Evolutionary conservation across 2,113 vertebrate species (phyloP).

Genomic region (Apodemus sylvaticus): DNA sequence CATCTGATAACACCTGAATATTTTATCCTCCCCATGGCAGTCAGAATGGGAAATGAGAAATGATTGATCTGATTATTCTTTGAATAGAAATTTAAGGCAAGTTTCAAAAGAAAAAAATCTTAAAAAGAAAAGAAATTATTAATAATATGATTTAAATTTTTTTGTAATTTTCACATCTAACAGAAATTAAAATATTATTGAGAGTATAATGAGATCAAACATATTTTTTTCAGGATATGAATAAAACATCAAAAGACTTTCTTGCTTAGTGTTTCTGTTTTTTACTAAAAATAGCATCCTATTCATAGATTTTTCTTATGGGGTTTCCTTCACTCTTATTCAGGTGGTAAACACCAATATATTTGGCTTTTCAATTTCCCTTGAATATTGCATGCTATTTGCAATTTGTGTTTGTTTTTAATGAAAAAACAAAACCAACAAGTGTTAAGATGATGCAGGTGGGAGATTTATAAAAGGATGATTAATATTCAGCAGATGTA

Average conservation of each 20-base stretch:
- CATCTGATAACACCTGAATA: no score
- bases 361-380: neutral
- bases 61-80: conserved; percentile 59
- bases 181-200: neutral
- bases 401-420: neutral
- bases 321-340: conserved; percentile 32
- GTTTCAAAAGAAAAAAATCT: conserved; percentile 69
- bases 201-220: neutral
- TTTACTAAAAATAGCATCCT: conserved; percentile 46
- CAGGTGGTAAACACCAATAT: neutral
- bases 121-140: conserved; percentile 53
- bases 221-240: conserved; percentile 51
- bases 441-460: neutral
- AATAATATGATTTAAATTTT: conserved; percentile 72
- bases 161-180: neutral
- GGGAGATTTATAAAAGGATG: neutral
- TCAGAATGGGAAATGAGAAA: neutral
- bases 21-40: no score
- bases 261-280: neutral
- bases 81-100: conserved; percentile 61
- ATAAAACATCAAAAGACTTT: neutral
- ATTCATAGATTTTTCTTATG: neutral
- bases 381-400: neutral
- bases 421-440: neutral
- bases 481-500: neutral